Conservation (phyloP, 2,797 vertebrate species). For the Hippoglossus hippoglossus region DNA sequence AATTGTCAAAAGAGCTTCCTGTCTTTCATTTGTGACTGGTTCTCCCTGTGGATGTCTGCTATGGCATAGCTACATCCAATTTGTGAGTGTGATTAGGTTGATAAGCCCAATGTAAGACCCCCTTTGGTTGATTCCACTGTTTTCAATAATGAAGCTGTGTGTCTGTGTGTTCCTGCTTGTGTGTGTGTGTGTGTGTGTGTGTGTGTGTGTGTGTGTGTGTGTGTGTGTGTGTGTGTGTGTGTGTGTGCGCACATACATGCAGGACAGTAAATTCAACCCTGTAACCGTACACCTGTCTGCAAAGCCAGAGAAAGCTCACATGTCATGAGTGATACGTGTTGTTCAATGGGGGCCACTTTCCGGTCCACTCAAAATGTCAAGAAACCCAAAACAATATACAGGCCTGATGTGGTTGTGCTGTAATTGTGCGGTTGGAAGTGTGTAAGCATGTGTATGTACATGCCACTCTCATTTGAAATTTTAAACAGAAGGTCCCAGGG, state of each 20-base stretch:
- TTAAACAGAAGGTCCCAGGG: not conserved
- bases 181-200: too few species aligned
- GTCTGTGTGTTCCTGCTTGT: not conserved
- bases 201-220: too few species aligned
- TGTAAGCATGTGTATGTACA: not conserved
- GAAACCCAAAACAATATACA: conserved; percentile 59
- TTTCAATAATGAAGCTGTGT: conserved; percentile 27
- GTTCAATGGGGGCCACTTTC: conserved; percentile 65
- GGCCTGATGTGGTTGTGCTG: conserved; percentile 12
- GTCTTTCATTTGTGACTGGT: conserved; percentile 3
- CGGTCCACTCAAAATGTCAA: conserved; percentile 59
- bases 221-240: conserved; percentile 3
- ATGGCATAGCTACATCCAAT: not conserved
- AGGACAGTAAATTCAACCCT: conserved; percentile 68
- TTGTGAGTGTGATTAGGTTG: conserved; percentile 15
- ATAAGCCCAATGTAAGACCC: not conserved
- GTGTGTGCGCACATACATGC: conserved; percentile 19
- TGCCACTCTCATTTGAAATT: not conserved
- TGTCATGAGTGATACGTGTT: conserved; percentile 68
- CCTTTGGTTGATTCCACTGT: conserved; percentile 14
- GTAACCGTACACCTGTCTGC: conserved; percentile 74
- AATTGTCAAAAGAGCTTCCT: conserved; percentile 2
- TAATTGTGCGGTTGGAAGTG: conserved; percentile 16
- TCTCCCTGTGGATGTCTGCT: conserved; percentile 1
- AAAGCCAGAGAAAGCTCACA: conserved; percentile 69